phyloP scores from a whole-genome alignment of 2,888 invertebrate species.

The Dermolepida albohirtum region DNA sequence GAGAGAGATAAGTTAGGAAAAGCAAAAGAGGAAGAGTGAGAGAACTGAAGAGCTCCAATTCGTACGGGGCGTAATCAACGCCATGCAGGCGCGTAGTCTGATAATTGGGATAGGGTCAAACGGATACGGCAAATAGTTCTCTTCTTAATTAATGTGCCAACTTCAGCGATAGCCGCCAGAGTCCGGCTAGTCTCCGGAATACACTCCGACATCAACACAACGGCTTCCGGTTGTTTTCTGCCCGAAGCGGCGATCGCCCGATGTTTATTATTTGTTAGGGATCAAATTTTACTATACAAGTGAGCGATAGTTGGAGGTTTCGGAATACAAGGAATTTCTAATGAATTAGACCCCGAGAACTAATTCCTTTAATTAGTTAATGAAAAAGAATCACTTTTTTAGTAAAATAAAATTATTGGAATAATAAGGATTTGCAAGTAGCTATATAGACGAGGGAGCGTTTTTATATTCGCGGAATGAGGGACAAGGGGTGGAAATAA shows the following conservation, averaged over 20 bases:
- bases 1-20: background rate
- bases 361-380: too few relatives aligned
- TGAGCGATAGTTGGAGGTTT: too few relatives aligned
- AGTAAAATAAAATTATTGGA: too few relatives aligned
- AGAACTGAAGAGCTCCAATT: conserved; percentile 33
- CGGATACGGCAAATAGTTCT: conserved; percentile 51
- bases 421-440: too few relatives aligned
- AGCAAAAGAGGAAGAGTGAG: background rate
- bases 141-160: conserved; percentile 55
- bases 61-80: conserved; percentile 42
- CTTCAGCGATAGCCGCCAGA: conserved; percentile 54
- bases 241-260: conserved; percentile 5
- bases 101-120: conserved; percentile 42
- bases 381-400: too few relatives aligned
- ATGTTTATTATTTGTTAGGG: conserved; percentile 18
- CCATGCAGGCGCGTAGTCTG: conserved; percentile 39
- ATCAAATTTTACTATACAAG: background rate
- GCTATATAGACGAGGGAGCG: too few relatives aligned
- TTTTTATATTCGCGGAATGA: too few relatives aligned
- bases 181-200: conserved; percentile 41
- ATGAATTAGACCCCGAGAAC: too few relatives aligned
- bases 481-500: too few relatives aligned
- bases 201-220: conserved; percentile 40
- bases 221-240: conserved; percentile 40
- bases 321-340: too few relatives aligned